Percentiles rank a stretch among this genome's conserved stretches.
These are phyloP conservation scores for Clupea harengus DNA, from an alignment of 2,113 vertebrate species.

Conservation along the genomic window DNA sequence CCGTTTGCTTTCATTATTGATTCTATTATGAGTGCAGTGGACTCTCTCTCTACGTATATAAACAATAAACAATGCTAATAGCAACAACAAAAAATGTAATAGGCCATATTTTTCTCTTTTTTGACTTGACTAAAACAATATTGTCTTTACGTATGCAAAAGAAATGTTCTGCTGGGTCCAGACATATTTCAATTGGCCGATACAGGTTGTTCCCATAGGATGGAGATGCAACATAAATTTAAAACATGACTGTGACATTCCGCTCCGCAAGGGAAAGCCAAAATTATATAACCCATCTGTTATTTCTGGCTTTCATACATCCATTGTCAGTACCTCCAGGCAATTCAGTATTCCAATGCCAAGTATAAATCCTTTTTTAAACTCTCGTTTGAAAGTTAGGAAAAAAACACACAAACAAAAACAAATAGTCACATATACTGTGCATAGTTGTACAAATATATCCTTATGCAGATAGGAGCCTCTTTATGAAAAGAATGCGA, in stretches of 20 bases:
- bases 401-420: background rate
- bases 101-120: background rate
- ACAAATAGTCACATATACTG: background rate
- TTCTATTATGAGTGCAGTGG: background rate
- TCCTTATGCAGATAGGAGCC: background rate
- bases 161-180: slow-evolving; percentile 21
- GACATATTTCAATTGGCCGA: slow-evolving; percentile 20
- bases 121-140: slow-evolving; percentile 16
- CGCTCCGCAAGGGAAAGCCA: slow-evolving; percentile 15
- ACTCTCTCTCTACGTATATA: background rate
- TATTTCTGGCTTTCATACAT: slow-evolving; percentile 22
- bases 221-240: slow-evolving; percentile 23
- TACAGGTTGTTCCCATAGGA: slow-evolving; percentile 28
- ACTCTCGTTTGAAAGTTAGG: too few species aligned
- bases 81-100: background rate
- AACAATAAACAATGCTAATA: background rate
- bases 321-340: slow-evolving; percentile 19
- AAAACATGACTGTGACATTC: slow-evolving; percentile 36
- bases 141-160: background rate
- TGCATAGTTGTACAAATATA: background rate
- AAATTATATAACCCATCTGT: slow-evolving; percentile 36
- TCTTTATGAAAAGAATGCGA: background rate
- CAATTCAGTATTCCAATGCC: background rate
- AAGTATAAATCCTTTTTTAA: background rate
- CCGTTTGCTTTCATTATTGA: background rate